Evolutionary conservation across 1,140 invertebrate genomes (phyloP), one percentile per base, ranked within the genome.

Genomic region (Agraylea sexmaculata): DNA sequence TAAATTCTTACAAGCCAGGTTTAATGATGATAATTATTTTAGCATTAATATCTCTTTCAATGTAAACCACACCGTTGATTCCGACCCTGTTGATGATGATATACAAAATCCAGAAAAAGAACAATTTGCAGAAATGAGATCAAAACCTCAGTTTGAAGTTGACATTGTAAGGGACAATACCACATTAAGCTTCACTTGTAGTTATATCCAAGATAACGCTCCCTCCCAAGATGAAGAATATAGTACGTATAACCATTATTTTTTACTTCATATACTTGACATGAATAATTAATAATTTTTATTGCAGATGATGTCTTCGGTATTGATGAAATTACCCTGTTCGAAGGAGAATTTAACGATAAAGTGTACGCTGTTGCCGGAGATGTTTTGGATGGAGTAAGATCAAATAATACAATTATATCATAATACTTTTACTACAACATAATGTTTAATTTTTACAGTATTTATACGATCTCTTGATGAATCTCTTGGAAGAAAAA

Each of bases 401-500:
- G 75, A 70, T 47, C 37, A 34, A 42, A 45, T 22, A 35, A 35
- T 18, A 18, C n/a, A n/a, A n/a, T n/a, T n/a, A n/a, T n/a, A n/a
- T n/a, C 23, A 25, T 4, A 13, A 10, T 36, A 11, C 11, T 22
- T 33, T 33, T 13, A 33, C 31, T 11, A 7, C n/a, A n/a, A n/a
- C n/a, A 25, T 62, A 56, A 62, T 47, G 54, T 51, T 46, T 48
- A 21, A 22, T 2, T 49, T 61, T 53, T 78, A 10, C 66, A 90
- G 87, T 88, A 90, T 56, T 64, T 96, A 17, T 95, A 95, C 56
- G 91, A 95, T 60, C 69, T 94, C 15, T 64, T 95, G 28, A 87
- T 95, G 83, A 92, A 93, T 54, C 73, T 87, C 42, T 68, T 96
- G 35, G 89, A 94, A 58, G 90, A 95, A 54, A 87, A 92, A 53